phyloP scores from a whole-genome alignment of 2,888 invertebrate species.

The Gonocerus acuteangulatus region DNA sequence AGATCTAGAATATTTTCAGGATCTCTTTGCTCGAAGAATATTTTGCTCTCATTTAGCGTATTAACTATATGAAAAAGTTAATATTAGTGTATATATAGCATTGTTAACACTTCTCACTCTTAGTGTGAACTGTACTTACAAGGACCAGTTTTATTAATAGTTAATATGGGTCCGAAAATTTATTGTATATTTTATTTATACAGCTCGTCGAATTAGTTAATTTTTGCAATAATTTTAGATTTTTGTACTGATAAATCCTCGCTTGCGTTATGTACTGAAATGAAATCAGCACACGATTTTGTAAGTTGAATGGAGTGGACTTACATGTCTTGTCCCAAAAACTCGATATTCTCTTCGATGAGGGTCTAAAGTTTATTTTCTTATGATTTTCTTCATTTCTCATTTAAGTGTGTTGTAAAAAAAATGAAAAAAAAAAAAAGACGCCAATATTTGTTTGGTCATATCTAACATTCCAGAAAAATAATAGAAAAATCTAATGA shows the following conservation, averaged over 20 bases:
- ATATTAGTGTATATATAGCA: conserved; percentile 11
- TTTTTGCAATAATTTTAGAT: neutral
- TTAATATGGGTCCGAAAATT: conserved; percentile 1
- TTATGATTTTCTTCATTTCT: neutral
- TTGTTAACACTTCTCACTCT: conserved; percentile 17
- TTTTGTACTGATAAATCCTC: neutral
- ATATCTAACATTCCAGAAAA: conserved; percentile 16
- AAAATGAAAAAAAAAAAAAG: conserved; percentile 5
- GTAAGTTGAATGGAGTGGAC: too few species aligned
- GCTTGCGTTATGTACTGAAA: neutral
- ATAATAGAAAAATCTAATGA: conserved; percentile 5
- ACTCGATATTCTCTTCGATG: too few species aligned
- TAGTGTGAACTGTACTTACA: conserved; percentile 19
- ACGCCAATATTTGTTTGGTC: conserved; percentile 17
- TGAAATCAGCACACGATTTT: neutral
- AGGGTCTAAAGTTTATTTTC: neutral
- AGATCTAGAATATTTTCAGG: conserved; percentile 1
- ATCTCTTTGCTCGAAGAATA: conserved; percentile 9
- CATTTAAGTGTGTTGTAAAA: conserved; percentile 4
- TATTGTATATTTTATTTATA: neutral
- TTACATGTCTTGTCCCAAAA: too few species aligned
- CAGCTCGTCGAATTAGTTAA: neutral
- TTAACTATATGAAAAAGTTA: conserved; percentile 7
- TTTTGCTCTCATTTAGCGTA: neutral
- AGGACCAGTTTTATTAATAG: neutral